Percentiles rank a stretch among this genome's conserved stretches.
Conservation (phyloP, 1,140 invertebrate genomes). For the Micrasema longulum region DNA sequence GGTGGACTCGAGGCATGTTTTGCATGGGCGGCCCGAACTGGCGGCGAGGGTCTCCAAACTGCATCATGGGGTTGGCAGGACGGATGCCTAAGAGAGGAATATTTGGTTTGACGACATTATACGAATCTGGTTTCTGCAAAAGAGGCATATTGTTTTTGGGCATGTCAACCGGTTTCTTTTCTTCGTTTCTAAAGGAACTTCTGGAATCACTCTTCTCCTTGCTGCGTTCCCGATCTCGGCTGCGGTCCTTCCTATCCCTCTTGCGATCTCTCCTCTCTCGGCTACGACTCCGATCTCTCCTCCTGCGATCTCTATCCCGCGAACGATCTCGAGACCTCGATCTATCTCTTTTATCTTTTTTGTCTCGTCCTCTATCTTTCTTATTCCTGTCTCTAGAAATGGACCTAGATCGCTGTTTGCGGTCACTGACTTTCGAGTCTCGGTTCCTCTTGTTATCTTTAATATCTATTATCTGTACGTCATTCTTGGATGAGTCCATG, state of each 20-base stretch:
- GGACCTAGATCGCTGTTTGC: conserved; percentile 60
- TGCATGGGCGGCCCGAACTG: conserved; percentile 26
- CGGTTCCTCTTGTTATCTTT: conserved; percentile 60
- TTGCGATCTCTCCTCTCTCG: conserved; percentile 69
- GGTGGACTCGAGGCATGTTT: conserved; percentile 13
- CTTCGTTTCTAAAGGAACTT: conserved; percentile 42
- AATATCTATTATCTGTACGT: conserved; percentile 55
- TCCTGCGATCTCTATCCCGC: conserved; percentile 64
- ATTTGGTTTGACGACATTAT: conserved; percentile 47
- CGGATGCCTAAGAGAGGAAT: conserved; percentile 49
- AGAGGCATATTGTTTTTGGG: background rate
- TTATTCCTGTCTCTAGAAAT: conserved; percentile 64
- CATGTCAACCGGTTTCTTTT: conserved; percentile 35
- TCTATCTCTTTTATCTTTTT: conserved; percentile 65
- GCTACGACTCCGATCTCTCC: conserved; percentile 69
- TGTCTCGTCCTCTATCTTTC: conserved; percentile 66
- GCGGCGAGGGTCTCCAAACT: conserved; percentile 20
- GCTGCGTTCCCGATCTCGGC: conserved; percentile 64
- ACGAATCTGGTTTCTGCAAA: conserved; percentile 1
- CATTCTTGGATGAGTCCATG: background rate
- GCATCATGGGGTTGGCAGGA: conserved; percentile 20
- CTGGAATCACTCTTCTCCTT: conserved; percentile 56
- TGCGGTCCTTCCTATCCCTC: conserved; percentile 67
- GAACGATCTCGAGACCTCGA: conserved; percentile 66
- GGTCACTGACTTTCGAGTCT: conserved; percentile 58